These are phyloP conservation scores for Ophraella communa DNA, from an alignment of 2,888 invertebrate species.

Conservation along the genomic window DNA sequence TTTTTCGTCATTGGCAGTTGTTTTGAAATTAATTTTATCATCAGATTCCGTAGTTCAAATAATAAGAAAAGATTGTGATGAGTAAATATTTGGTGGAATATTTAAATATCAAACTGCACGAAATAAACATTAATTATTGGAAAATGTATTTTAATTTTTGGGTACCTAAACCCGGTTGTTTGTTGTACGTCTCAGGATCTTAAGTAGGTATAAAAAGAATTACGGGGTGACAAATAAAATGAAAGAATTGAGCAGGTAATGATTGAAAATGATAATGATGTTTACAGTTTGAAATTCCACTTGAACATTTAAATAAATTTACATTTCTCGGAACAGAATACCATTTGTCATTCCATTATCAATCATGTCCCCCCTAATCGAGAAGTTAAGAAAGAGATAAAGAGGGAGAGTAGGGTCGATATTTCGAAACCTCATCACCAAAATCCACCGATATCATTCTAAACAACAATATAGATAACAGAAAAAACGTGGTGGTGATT, in stretches of 20 bases:
- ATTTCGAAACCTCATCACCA: slow-evolving; percentile 35
- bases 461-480: slow-evolving; percentile 21
- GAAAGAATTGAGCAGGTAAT: background rate
- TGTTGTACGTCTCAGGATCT: no score
- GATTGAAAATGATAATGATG: background rate
- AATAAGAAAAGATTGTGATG: no score
- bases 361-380: slow-evolving; percentile 23
- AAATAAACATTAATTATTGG: no score
- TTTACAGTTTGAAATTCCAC: background rate
- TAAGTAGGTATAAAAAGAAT: background rate
- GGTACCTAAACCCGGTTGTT: no score
- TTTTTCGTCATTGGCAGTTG: no score
- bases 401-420: slow-evolving; percentile 37
- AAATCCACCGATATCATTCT: slow-evolving; percentile 24
- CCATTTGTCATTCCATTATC: slow-evolving; percentile 23
- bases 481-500: background rate
- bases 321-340: background rate
- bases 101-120: no score
- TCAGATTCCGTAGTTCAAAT: no score
- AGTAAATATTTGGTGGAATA: no score
- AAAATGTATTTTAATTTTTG: no score
- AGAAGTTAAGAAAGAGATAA: slow-evolving; percentile 23
- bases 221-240: background rate
- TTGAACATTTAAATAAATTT: slow-evolving; percentile 2
- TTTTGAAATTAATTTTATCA: no score